phyloP scores from a whole-genome alignment of 2,888 invertebrate genomes.

The Schizaphis graminum region DNA sequence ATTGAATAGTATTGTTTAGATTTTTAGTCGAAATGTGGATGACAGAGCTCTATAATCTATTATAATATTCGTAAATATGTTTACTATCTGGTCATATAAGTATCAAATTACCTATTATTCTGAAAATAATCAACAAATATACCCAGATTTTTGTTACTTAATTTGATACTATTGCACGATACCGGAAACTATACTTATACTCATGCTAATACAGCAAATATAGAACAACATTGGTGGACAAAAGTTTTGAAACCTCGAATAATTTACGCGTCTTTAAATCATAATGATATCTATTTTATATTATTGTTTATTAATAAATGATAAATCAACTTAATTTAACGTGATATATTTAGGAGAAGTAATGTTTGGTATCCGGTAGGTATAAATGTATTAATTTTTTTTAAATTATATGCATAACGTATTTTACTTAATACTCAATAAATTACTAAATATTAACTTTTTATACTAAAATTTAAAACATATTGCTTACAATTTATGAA shows the following conservation, averaged over 20 bases:
- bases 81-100: not conserved
- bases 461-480: not conserved
- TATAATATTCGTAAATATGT: not conserved
- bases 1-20: not conserved
- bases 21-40: not conserved
- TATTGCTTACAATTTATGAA: not conserved
- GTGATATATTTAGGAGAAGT: not conserved
- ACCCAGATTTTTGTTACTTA: not conserved
- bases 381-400: not conserved
- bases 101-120: constrained; percentile 1
- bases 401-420: not conserved
- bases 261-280: not conserved
- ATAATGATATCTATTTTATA: not conserved
- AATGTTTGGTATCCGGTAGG: not conserved
- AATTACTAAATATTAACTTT: not conserved
- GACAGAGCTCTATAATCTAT: not conserved
- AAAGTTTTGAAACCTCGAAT: not conserved
- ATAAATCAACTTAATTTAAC: not conserved
- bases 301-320: not conserved
- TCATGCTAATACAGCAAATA: not conserved
- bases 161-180: not conserved
- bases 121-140: not conserved
- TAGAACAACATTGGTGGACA: not conserved
- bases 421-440: not conserved
- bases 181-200: not conserved